Conservation (phyloP, 2,888 invertebrate species). For the Sycophila texana region DNA sequence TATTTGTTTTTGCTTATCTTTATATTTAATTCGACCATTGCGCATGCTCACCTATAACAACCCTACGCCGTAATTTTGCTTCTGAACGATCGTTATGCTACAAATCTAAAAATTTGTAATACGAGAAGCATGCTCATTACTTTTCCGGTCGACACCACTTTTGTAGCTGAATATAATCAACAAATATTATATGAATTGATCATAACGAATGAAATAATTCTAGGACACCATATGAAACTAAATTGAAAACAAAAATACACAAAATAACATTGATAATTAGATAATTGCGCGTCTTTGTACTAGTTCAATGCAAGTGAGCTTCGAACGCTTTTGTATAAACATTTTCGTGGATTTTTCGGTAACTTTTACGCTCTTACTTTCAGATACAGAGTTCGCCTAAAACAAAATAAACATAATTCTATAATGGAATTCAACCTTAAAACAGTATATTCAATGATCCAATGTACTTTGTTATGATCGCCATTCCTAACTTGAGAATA, state of each 20-base stretch:
- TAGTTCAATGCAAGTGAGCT: too few species aligned
- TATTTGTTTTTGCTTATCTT: conserved; percentile 31
- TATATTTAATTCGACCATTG: conserved; percentile 59
- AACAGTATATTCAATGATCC: conserved; percentile 26
- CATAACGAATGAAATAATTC: conserved; percentile 43
- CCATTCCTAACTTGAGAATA: conserved; percentile 45
- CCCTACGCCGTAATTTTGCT: conserved; percentile 61
- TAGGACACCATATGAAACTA: conserved; percentile 31
- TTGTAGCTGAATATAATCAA: conserved; percentile 49
- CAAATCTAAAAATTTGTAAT: conserved; percentile 68
- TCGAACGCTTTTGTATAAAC: too few species aligned
- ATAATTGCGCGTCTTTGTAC: too few species aligned
- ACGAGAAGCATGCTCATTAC: conserved; percentile 58
- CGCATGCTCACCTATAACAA: conserved; percentile 64
- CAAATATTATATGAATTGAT: conserved; percentile 54
- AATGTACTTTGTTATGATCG: conserved; percentile 20
- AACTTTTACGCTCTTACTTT: neutral
- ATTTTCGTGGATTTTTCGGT: neutral
- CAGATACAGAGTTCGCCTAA: too few species aligned
- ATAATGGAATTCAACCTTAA: conserved; percentile 12
- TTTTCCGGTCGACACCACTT: conserved; percentile 42
- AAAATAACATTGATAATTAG: conserved; percentile 18
- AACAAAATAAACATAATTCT: neutral
- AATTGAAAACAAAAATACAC: conserved; percentile 30
- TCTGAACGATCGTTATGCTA: conserved; percentile 62